Conservation (phyloP, 1,140 invertebrate species). For the Neotoxoptera formosana region DNA sequence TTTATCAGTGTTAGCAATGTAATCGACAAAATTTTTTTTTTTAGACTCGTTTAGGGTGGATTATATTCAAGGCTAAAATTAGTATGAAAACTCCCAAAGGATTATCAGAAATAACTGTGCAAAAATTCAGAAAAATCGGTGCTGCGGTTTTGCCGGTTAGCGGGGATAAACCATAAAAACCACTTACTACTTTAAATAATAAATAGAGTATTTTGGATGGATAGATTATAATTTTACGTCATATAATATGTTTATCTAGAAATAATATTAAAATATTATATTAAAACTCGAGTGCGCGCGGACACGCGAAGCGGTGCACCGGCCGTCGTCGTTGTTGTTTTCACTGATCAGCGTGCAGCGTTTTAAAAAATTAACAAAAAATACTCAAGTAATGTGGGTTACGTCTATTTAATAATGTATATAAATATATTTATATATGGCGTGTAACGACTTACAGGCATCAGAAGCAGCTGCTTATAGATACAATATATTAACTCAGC, state of each 20-base stretch:
- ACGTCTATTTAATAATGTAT: not conserved
- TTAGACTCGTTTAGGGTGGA: too few relatives aligned
- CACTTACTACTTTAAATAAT: too few relatives aligned
- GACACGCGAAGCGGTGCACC: not conserved
- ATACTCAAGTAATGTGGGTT: not conserved
- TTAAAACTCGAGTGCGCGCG: not conserved
- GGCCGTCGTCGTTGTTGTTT: not conserved
- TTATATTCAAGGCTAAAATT: too few relatives aligned
- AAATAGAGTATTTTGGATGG: too few relatives aligned
- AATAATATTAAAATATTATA: not conserved
- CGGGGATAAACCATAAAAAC: too few relatives aligned
- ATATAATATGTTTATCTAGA: not conserved
- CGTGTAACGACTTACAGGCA: not conserved
- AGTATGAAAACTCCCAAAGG: too few relatives aligned
- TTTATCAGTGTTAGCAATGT: too few relatives aligned
- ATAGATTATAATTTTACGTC: too few relatives aligned
- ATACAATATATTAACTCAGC: not conserved
- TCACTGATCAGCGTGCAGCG: not conserved
- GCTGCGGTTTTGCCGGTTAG: too few relatives aligned
- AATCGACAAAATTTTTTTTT: too few relatives aligned
- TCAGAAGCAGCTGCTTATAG: not conserved
- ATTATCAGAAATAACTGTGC: too few relatives aligned
- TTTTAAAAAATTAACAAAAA: not conserved
- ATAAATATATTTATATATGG: not conserved
- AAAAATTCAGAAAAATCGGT: too few relatives aligned